A percentile compares a stretch with the other conserved stretches of the same genome.
Conservation (phyloP, 2,797 vertebrate genomes). For the Steatocranus sp. region DNA sequence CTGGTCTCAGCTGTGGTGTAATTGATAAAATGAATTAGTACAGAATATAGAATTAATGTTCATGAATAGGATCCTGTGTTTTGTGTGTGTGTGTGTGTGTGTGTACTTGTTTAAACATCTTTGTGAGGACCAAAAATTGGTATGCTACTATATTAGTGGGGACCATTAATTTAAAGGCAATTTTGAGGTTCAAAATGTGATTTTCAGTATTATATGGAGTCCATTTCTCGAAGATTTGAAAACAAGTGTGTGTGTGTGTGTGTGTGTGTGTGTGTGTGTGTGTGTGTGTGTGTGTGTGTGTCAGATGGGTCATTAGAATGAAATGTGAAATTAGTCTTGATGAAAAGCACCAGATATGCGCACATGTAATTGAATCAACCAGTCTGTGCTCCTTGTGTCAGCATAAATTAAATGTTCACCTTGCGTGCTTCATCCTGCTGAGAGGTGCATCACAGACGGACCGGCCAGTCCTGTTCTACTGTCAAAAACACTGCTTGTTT, state of each 20-base stretch:
- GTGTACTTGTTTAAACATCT: neutral
- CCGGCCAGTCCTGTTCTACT: neutral
- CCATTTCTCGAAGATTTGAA: neutral
- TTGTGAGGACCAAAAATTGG: neutral
- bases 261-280: neutral
- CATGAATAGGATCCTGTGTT: slow-evolving; percentile 48
- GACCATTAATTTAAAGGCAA: neutral
- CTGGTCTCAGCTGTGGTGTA: slow-evolving; percentile 57
- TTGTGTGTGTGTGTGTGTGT: neutral
- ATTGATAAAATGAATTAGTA: slow-evolving; percentile 63
- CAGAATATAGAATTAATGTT: slow-evolving; percentile 56
- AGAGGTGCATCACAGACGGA: neutral
- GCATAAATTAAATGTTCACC: slow-evolving; percentile 30
- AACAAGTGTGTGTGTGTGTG: neutral
- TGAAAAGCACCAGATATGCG: slow-evolving; percentile 44
- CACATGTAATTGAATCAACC: slow-evolving; percentile 52
- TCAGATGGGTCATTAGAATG: slow-evolving; percentile 38
- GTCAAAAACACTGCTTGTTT: neutral
- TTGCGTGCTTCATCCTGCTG: neutral
- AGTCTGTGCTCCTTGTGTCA: neutral
- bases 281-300: neutral
- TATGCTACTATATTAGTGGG: neutral
- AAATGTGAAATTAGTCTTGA: slow-evolving; percentile 62
- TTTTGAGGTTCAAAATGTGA: neutral
- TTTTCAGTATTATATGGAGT: neutral